Base-by-base conservation (phyloP, 1,140 invertebrate genomes). In the Eurytemora carolleeae region DNA sequence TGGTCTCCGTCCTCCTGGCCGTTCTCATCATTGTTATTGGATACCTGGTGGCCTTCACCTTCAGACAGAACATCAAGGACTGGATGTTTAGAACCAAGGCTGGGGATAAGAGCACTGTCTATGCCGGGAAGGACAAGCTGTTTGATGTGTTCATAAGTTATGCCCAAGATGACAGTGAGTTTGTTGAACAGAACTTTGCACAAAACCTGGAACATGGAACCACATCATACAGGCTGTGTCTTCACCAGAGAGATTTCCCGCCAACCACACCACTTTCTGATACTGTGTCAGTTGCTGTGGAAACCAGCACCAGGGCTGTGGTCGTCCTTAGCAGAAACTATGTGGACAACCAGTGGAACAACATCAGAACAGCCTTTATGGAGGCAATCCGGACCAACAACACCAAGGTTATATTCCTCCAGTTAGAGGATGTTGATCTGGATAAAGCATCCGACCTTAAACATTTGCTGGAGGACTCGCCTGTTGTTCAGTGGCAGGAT, bases 111-210 rank as follows among this genome's bases (percentile, higher is more conserved):
- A 21, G 24, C 26, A 31, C 24, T n/a, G 17, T 26, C 24, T 17
- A 17, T 44, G 20, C 24, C 3, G 19, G 24, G 1, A 16, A 66
- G 56, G 86, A 89, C 72, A 91, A 91, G 72, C 76, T 90, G n/a
- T 93, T 89, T 71, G 90, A 95, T 68, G 88, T 87, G 12, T 94
- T 93, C 71, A 80, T 94, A 58, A 89, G 86, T 68, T 93, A 94
- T 73, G 89, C 86, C 72, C 85, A 85, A 1, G 87, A 90, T 71
- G 89, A 94, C 71, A 86, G 90, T 69, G 80, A 83, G 15, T 93
- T 88, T 76, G 87, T 93, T 0, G 74, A 85, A 1, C 83, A 92
- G 68, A 84, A 86, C 64, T 73, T 94, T 26, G 85, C 85, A 1
- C 84, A 85, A 0, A 80, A 84, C 58, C 71, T 94, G 59, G 87